Evolutionary conservation across 2,113 vertebrate genomes (phyloP).

Genomic region (Poicephalus gulielmi): DNA sequence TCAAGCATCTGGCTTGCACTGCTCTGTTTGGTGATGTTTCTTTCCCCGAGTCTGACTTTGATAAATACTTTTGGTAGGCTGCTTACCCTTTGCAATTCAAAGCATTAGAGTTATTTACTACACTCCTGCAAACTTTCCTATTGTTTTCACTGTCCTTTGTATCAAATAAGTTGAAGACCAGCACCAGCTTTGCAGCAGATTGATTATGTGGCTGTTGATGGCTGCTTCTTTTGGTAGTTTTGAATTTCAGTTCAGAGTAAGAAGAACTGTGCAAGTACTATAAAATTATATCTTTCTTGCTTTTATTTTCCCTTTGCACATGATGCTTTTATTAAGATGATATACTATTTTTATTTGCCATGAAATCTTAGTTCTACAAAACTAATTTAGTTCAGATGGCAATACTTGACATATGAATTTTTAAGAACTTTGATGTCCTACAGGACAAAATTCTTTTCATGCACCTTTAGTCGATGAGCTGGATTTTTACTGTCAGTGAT

Average conservation of each 20-base stretch:
- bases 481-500: constrained; percentile 63
- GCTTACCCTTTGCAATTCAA: constrained; percentile 61
- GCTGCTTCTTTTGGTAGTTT: constrained; percentile 67
- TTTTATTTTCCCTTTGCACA: constrained; percentile 68
- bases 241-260: constrained; percentile 69
- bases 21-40: constrained; percentile 53
- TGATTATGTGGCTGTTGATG: constrained; percentile 60
- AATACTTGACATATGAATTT: constrained; percentile 72
- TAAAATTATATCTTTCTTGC: constrained; percentile 69
- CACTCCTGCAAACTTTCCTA: constrained; percentile 40
- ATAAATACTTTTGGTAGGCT: constrained; percentile 53
- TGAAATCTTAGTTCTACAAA: constrained; percentile 78
- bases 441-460: constrained; percentile 69
- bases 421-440: constrained; percentile 72
- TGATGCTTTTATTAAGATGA: constrained; percentile 79
- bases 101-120: constrained; percentile 57
- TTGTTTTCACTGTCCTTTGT: constrained; percentile 58
- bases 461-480: constrained; percentile 58
- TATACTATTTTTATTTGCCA: constrained; percentile 77
- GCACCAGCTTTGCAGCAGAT: constrained; percentile 56
- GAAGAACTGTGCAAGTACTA: constrained; percentile 52
- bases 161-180: constrained; percentile 52
- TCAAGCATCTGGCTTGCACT: constrained; percentile 68
- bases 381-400: constrained; percentile 77
- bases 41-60: constrained; percentile 51